phyloP scores from a whole-genome alignment of 2,888 invertebrate genomes.

The Alsophila aescularia region DNA sequence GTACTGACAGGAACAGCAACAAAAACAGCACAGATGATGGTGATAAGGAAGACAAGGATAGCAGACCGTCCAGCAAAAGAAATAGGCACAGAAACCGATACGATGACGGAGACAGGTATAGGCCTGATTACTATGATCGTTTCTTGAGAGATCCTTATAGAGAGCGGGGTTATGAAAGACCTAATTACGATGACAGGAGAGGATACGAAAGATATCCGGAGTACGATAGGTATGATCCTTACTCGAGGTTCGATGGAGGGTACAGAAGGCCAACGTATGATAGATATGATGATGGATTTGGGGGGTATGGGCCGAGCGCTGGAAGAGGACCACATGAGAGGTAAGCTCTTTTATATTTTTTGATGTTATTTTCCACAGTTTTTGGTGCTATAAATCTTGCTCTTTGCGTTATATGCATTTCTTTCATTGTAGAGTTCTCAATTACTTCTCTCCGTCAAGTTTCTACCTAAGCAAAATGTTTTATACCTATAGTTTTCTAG shows the following conservation, averaged over 20 bases:
- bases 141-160: slow-evolving; percentile 72
- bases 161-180: slow-evolving; percentile 61
- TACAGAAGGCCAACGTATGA: slow-evolving; percentile 64
- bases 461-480: too few relatives aligned
- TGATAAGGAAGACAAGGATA: slow-evolving; percentile 66
- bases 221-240: slow-evolving; percentile 46
- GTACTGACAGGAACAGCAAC: slow-evolving; percentile 42
- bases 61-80: slow-evolving; percentile 45
- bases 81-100: slow-evolving; percentile 57
- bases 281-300: slow-evolving; percentile 70
- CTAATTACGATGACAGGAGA: slow-evolving; percentile 62
- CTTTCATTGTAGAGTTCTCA: too few relatives aligned
- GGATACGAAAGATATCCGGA: slow-evolving; percentile 66
- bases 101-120: slow-evolving; percentile 71
- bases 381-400: too few relatives aligned
- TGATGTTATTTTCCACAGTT: too few relatives aligned
- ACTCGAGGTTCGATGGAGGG: slow-evolving; percentile 54
- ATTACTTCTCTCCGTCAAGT: too few relatives aligned
- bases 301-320: slow-evolving; percentile 63
- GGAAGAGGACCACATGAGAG: slow-evolving; percentile 80
- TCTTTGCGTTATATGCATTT: too few relatives aligned
- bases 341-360: slow-evolving; percentile 53
- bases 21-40: slow-evolving; percentile 66
- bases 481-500: too few relatives aligned
- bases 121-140: slow-evolving; percentile 75